A percentile compares a stretch with the other conserved stretches of the same genome.
phyloP scores from a whole-genome alignment of 2,888 invertebrate species.

The Mythimna ferrago region DNA sequence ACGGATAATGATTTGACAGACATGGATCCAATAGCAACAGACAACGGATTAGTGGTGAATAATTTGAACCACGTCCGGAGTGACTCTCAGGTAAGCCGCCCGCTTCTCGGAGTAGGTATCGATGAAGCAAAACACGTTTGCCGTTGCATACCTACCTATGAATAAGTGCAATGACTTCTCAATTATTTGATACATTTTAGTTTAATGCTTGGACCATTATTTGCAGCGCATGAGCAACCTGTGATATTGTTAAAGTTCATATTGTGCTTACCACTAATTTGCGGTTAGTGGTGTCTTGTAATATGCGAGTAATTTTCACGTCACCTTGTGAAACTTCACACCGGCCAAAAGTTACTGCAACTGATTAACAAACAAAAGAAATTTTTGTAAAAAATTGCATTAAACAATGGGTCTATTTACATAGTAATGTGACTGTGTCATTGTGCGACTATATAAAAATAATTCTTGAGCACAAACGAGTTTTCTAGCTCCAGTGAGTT shows the following conservation, averaged over 20 bases:
- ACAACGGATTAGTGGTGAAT: conserved; percentile 88
- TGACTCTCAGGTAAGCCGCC: conserved; percentile 88
- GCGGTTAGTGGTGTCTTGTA: conserved; percentile 30
- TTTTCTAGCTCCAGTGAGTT: conserved; percentile 55
- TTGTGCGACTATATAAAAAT: conserved; percentile 60
- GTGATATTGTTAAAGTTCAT: conserved; percentile 42
- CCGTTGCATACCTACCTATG: conserved; percentile 85
- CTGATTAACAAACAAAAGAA: conserved; percentile 48
- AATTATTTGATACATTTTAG: conserved; percentile 73
- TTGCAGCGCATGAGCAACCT: conserved; percentile 39
- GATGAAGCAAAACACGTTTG: conserved; percentile 87
- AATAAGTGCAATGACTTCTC: conserved; percentile 86
- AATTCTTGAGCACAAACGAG: conserved; percentile 59
- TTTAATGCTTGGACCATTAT: conserved; percentile 47
- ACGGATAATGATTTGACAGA: conserved; percentile 82
- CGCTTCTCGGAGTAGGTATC: conserved; percentile 76
- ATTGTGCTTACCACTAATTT: conserved; percentile 43
- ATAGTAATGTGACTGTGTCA: conserved; percentile 47
- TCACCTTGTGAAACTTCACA: conserved; percentile 38
- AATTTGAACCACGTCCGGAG: conserved; percentile 89
- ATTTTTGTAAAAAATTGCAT: conserved; percentile 28
- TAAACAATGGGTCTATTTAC: conserved; percentile 54
- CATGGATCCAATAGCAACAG: conserved; percentile 88
- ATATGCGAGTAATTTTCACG: conserved; percentile 27
- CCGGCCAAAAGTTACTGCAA: conserved; percentile 26